Conservation (phyloP, 2,113 vertebrate species). For the Corydoras sp. region DNA sequence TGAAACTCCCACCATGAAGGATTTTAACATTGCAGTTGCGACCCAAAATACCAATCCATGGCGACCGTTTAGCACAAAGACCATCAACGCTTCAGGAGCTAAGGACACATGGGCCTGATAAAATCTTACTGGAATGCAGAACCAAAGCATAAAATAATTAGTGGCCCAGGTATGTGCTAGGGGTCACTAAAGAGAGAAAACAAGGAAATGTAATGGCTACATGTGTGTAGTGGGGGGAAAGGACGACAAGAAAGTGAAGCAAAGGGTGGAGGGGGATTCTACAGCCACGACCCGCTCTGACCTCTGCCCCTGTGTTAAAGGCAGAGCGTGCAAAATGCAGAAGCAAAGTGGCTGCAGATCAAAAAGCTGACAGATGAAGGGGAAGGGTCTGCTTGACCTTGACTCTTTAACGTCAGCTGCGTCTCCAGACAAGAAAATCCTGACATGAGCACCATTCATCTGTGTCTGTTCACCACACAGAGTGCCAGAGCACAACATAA, state of each 20-base stretch:
- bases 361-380: conserved; percentile 79
- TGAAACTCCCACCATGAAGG: conserved; percentile 71
- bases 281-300: conserved; percentile 57
- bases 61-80: conserved; percentile 20
- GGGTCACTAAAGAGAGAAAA: neutral
- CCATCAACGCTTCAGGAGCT: conserved; percentile 56
- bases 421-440: conserved; percentile 73
- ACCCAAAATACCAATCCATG: conserved; percentile 37
- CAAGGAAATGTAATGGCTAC: conserved; percentile 9
- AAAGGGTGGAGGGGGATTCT: conserved; percentile 49
- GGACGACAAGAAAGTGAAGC: conserved; percentile 1
- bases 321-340: conserved; percentile 60
- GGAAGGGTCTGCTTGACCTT: conserved; percentile 72
- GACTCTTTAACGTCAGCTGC: conserved; percentile 64
- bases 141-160: conserved; percentile 82
- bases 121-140: conserved; percentile 80
- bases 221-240: conserved; percentile 2
- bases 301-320: conserved; percentile 59
- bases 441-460: conserved; percentile 46
- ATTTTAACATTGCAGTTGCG: conserved; percentile 35
- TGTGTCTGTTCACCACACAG: conserved; percentile 30
- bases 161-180: conserved; percentile 54
- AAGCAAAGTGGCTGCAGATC: conserved; percentile 70
- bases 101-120: conserved; percentile 84
- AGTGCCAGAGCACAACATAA: conserved; percentile 36